Evolutionary conservation across 1,140 invertebrate species (phyloP), one percentile per base, ranked within the genome.

Genomic region (Panagrolaimus sp.): DNA sequence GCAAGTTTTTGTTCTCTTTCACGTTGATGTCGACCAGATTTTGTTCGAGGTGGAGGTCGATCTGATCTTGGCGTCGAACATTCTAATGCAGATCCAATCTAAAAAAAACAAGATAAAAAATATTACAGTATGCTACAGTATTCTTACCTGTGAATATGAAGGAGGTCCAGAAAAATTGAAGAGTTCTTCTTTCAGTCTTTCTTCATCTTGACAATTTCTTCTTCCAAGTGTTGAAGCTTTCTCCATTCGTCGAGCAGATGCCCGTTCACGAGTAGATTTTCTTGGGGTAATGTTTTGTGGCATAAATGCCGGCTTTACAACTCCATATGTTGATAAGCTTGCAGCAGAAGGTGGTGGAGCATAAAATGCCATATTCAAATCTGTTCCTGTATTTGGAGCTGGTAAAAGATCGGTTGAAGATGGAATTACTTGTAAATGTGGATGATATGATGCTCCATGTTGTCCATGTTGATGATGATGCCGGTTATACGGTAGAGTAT

Each of bases 281-380:
- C 17, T 52, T 52, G 48, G 21, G 15, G 52, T 38, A 4, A 38
- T 38, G 2, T 2, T 38, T 58, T 58, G 52, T 12, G 64, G 52
- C 32, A 70, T 55, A 26, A 17, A 9, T 17, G 68, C 68, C 14
- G 70, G 68, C 68, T 70, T 70, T 10, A 45, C 68, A 12, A 71
- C 55, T 3, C 70, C 70, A 45, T 71, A 71, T n/a, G 70, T 71
- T 17, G 68, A 71, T n/a, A 71, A 12, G n/a, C 65, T 69, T 14
- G 70, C 70, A 9, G 55, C 68, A 4, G 70, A 71, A 17, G 68
- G 68, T n/a, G 70, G 70, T 26, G 70, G 70, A 14, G 68, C 70
- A 45, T 71, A 71, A 43, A 71, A 58, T 38, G 32, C 32, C 32
- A 38, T 38, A 38, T 38, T 38, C 7, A 38, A 38, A 38, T 38